Conservation (phyloP, 2,888 invertebrate genomes). For the Aricia artaxerxes region DNA sequence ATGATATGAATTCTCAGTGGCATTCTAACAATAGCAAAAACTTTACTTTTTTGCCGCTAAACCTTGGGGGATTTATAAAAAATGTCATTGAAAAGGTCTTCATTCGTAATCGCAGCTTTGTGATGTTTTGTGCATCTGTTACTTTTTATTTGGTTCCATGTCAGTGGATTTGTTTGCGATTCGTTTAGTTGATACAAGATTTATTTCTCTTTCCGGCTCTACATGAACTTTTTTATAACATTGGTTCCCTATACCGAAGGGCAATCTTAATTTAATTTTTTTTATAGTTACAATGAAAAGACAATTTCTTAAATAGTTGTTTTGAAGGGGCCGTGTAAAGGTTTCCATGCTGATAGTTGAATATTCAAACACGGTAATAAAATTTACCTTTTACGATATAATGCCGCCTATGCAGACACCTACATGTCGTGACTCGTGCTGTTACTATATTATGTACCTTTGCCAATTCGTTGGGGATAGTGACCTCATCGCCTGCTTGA, state of each 20-base stretch:
- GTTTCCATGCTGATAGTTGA: constrained; percentile 23
- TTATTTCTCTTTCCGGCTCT: background rate
- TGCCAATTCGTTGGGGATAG: constrained; percentile 1
- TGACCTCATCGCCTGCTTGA: background rate
- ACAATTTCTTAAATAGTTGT: background rate
- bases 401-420: constrained; percentile 17
- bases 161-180: background rate
- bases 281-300: background rate
- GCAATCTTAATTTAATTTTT: background rate
- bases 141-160: background rate
- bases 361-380: constrained; percentile 26
- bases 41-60: background rate
- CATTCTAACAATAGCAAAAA: constrained; percentile 7
- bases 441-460: constrained; percentile 2
- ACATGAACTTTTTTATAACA: background rate
- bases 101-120: background rate
- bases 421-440: background rate
- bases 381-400: constrained; percentile 21
- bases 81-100: constrained; percentile 12
- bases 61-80: constrained; percentile 17
- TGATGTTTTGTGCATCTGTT: constrained; percentile 3
- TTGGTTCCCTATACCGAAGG: background rate
- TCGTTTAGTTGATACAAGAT: background rate
- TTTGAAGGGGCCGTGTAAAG: constrained; percentile 2
- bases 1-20: constrained; percentile 23